phyloP scores from a whole-genome alignment of 2,888 invertebrate genomes.

The Pyrrhosoma nymphula region DNA sequence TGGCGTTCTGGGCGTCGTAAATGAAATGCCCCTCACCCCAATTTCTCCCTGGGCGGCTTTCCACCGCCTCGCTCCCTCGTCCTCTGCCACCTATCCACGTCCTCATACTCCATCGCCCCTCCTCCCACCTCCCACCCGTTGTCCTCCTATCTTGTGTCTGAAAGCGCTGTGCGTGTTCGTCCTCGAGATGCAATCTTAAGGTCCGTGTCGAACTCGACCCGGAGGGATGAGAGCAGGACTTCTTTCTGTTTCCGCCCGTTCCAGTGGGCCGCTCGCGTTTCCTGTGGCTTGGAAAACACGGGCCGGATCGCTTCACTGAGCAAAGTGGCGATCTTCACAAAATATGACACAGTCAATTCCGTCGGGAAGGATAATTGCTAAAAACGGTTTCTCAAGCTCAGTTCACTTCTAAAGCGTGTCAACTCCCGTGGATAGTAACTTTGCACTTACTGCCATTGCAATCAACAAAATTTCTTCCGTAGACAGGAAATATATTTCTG shows the following conservation, averaged over 20 bases:
- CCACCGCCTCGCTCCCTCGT: neutral
- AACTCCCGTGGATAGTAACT: too few species aligned
- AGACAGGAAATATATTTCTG: too few species aligned
- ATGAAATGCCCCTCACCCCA: slow-evolving; percentile 39
- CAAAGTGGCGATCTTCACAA: neutral
- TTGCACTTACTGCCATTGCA: too few species aligned
- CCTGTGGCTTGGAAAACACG: neutral
- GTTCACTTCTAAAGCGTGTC: too few species aligned
- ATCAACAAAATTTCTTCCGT: too few species aligned
- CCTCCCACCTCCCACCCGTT: neutral
- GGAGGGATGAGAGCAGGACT: neutral
- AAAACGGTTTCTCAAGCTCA: too few species aligned
- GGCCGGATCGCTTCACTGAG: neutral
- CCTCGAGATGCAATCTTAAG: slow-evolving; percentile 36
- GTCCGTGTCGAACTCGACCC: slow-evolving; percentile 5
- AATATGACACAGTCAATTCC: neutral
- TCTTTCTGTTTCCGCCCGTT: neutral
- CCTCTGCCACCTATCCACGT: neutral
- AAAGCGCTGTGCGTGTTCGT: slow-evolving; percentile 16
- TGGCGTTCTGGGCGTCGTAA: slow-evolving; percentile 58
- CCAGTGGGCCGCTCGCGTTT: neutral
- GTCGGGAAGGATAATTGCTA: neutral
- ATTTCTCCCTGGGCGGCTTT: slow-evolving; percentile 19
- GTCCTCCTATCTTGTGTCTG: slow-evolving; percentile 7
- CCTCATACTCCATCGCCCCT: neutral